These are phyloP conservation scores for Bombus turneri DNA, from an alignment of 1,140 invertebrate species.

Conservation along the genomic window DNA sequence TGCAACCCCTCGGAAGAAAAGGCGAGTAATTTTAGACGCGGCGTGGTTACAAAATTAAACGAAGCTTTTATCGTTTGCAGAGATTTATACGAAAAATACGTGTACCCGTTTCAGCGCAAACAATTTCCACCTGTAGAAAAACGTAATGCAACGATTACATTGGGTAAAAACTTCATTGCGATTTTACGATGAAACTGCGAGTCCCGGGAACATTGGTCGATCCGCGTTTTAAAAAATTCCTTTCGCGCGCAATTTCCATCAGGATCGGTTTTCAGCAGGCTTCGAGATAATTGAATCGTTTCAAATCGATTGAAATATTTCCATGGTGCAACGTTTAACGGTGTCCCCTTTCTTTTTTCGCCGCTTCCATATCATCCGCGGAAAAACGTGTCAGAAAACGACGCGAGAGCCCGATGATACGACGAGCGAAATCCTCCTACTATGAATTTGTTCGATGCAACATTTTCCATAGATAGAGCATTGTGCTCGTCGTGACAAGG, in stretches of 20 bases:
- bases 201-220: background rate
- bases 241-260: background rate
- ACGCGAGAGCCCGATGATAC: background rate
- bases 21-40: no score
- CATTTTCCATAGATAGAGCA: background rate
- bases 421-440: no score
- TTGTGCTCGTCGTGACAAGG: constrained; percentile 12
- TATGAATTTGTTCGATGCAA: constrained; percentile 4
- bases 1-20: no score
- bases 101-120: background rate
- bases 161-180: background rate
- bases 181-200: background rate
- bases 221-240: background rate
- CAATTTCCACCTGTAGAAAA: background rate
- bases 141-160: background rate
- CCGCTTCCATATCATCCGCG: background rate
- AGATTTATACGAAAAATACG: background rate
- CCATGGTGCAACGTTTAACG: background rate
- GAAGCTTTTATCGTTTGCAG: background rate
- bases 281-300: background rate
- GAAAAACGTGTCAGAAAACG: background rate
- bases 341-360: background rate
- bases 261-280: background rate
- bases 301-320: background rate
- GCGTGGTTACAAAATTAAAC: background rate